Base-by-base conservation (phyloP, 2,797 vertebrate species). In the Gila robusta region DNA sequence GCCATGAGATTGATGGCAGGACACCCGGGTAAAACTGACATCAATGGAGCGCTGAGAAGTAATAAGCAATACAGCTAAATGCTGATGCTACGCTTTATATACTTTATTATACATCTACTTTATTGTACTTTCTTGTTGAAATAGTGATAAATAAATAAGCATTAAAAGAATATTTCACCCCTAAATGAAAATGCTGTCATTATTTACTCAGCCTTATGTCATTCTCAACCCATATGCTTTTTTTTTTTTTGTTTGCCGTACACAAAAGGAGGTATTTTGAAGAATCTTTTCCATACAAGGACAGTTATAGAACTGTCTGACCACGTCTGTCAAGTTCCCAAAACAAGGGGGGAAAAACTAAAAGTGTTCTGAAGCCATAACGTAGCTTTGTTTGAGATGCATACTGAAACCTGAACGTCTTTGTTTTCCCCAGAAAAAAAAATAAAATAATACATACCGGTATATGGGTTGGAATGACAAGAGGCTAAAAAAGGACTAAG, bases 1-100 rank as follows among this genome's bases (percentile, higher is more conserved):
- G 70, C 84, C 56, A 73, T 73, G 78, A 81, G 78, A 81, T 86
- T 81, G 84, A 86, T 81, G 32, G 69, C 70, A 52, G 41, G 21
- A 44, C 78, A 73, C 19, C 70, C 41, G 6, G 28, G 28, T 70
- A 49, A 56, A 86, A 41, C 69, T 72, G 66, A 59, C 67, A 85
- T 85, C 83, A 85, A 59, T 85, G 62, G 37, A 74, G 76, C 6
- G 1, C 23, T 52, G 70, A 54, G 78, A 74, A 59, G 84, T 81
- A 86, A 74, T 74, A 56, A 52, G 79, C 69, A 44, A 79, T 44
- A 26, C 28, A 47, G 56, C 56, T 64, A 80, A 81, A 86, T 73
- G 26, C 14, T 49, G n/a, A 71, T 49, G 52, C 21, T 71, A 71
- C 16, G 14, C 17, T 47, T 56, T 41, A 56, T 52, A 64, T 23